A percentile compares a stretch with the other conserved stretches of the same genome.
phyloP scores from a whole-genome alignment of 2,113 vertebrate genomes.

The Butastur rufipennis region DNA sequence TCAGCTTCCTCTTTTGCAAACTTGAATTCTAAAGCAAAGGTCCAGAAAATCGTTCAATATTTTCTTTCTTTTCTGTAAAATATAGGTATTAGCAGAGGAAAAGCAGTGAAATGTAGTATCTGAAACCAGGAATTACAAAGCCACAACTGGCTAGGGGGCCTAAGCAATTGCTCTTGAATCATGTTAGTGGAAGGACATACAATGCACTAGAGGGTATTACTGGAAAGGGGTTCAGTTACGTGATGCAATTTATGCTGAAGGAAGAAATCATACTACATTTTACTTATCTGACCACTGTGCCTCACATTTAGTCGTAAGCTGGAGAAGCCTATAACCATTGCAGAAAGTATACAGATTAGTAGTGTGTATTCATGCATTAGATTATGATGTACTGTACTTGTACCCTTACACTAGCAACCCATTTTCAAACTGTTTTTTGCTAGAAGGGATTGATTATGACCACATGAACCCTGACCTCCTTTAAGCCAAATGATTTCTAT shows the following conservation, averaged over 20 bases:
- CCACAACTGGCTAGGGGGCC: not conserved
- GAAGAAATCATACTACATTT: not conserved
- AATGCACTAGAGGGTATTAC: not conserved
- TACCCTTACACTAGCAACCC: not conserved
- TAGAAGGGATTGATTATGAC: not conserved
- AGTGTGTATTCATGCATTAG: not conserved
- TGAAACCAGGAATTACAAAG: not conserved
- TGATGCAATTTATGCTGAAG: not conserved
- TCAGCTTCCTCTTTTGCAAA: not conserved
- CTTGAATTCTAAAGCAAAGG: not conserved
- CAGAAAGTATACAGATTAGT: not conserved
- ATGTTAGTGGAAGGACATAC: not conserved
- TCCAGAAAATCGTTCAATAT: not conserved
- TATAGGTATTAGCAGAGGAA: not conserved
- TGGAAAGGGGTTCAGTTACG: not conserved
- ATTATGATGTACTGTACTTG: not conserved
- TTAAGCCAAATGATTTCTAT: not conserved
- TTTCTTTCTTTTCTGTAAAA: not conserved
- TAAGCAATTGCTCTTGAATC: not conserved
- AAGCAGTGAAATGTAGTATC: not conserved
- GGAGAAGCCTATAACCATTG: not conserved
- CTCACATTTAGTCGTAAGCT: not conserved
- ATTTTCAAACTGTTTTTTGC: not conserved
- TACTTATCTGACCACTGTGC: not conserved
- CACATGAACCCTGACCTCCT: not conserved